A percentile compares a stretch with the other conserved stretches of the same genome.
These are phyloP conservation scores for Drepana arcuata DNA, from an alignment of 1,140 invertebrate genomes.

Conservation along the genomic window DNA sequence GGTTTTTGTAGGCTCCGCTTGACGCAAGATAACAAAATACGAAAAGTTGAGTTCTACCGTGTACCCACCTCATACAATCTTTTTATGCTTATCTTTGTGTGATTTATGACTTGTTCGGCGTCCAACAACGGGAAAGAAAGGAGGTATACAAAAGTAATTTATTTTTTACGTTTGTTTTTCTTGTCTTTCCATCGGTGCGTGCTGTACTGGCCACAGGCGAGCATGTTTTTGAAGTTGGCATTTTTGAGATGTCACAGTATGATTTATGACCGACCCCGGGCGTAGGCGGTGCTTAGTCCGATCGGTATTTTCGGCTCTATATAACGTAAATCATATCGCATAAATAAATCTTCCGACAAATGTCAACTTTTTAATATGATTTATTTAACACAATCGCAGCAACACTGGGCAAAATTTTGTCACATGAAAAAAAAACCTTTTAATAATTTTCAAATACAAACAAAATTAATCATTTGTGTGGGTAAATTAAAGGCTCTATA, in stretches of 20 bases:
- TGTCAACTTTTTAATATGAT: conserved; percentile 53
- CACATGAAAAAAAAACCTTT: too few species aligned
- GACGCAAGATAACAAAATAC: conserved; percentile 63
- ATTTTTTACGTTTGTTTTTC: conserved; percentile 69
- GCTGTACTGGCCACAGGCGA: conserved; percentile 55
- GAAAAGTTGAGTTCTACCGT: conserved; percentile 69
- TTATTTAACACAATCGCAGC: too few species aligned
- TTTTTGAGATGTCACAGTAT: conserved; percentile 69
- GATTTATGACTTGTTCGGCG: conserved; percentile 67
- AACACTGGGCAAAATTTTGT: too few species aligned
- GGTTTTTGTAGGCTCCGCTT: conserved; percentile 45
- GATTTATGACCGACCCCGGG: conserved; percentile 55
- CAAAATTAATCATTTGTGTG: too few species aligned
- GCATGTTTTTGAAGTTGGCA: conserved; percentile 68
- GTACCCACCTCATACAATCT: conserved; percentile 69
- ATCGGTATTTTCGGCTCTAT: conserved; percentile 53
- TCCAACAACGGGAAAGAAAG: conserved; percentile 69
- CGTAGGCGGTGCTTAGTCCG: conserved; percentile 63
- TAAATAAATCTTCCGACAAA: conserved; percentile 50
- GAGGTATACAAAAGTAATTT: conserved; percentile 71
- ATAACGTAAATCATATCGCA: conserved; percentile 27
- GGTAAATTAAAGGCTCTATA: too few species aligned
- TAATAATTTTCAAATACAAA: too few species aligned
- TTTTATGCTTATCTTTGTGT: conserved; percentile 72
- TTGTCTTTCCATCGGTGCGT: conserved; percentile 62